A percentile compares a stretch with the other conserved stretches of the same genome.
Conservation (phyloP, 2,888 invertebrate genomes). For the Ectobius pallidus region DNA sequence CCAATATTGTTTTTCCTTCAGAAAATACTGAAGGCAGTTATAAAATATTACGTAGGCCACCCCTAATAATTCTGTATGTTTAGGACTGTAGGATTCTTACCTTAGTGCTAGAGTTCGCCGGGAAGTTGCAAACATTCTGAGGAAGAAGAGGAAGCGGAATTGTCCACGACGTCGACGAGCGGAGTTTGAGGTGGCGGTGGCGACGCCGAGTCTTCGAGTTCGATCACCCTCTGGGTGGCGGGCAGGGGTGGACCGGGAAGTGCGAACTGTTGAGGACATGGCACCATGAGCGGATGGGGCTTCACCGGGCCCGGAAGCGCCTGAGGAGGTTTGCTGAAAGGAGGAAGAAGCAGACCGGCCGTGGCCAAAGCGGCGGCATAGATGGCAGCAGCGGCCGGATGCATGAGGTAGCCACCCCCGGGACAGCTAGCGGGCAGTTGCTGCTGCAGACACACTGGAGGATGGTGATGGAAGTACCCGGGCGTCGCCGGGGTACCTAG, state of each 20-base stretch:
- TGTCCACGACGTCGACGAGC: slow-evolving; percentile 41
- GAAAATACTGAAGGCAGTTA: too few species aligned
- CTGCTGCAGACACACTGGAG: slow-evolving; percentile 40
- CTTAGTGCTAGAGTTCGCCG: slow-evolving; percentile 23
- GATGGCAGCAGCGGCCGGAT: slow-evolving; percentile 43
- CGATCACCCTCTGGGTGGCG: background rate
- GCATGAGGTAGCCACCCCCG: slow-evolving; percentile 34
- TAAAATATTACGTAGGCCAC: too few species aligned
- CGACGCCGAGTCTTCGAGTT: slow-evolving; percentile 22
- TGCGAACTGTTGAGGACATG: slow-evolving; percentile 25
- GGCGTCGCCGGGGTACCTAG: slow-evolving; percentile 16
- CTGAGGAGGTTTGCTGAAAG: slow-evolving; percentile 25
- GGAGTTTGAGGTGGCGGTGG: slow-evolving; percentile 31
- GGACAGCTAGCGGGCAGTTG: slow-evolving; percentile 32
- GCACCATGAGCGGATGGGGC: slow-evolving; percentile 38
- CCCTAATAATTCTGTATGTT: too few species aligned
- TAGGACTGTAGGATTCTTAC: too few species aligned
- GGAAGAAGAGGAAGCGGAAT: slow-evolving; percentile 34
- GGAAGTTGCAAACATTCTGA: slow-evolving; percentile 31
- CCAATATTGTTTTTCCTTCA: too few species aligned
- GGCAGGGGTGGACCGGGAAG: background rate
- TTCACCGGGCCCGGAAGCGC: slow-evolving; percentile 30
- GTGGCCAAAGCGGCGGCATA: slow-evolving; percentile 43
- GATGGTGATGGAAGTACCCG: slow-evolving; percentile 38
- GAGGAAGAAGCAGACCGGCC: slow-evolving; percentile 42